Base-by-base conservation (phyloP, 2,113 vertebrate genomes). In the Callipepla squamata region DNA sequence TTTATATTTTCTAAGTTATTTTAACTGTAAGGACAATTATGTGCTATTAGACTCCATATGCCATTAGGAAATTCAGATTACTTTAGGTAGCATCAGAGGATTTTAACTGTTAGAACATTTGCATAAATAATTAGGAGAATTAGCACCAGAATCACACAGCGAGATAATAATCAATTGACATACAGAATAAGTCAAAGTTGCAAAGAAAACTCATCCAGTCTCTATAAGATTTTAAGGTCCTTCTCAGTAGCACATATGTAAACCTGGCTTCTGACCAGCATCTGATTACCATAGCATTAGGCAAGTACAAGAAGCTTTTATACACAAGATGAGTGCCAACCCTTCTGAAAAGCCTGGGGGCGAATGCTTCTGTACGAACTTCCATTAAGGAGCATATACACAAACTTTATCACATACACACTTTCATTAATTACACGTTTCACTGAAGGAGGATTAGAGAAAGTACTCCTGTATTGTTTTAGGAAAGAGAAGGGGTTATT, bases 111-210 rank as follows among this genome's bases (percentile, higher is more conserved):
- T 95, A 79, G 70, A 79, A 76, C 13, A 96, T 94, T 96, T 87
- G 89, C 94, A 93, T 82, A 91, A 97, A 95, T 95, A 96, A 96
- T 95, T 88, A 94, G 84, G 80, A 93, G 70, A 94, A 97, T 97
- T 94, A 93, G 25, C 79, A 77, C 86, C 50, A 95, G 89, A 92
- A 90, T 62, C 67, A 57, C 28, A 40, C 78, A 89, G 72, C 38
- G 48, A 70, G 86, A 87, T 82, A 90, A 91, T 68, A 61, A 83
- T 76, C 70, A 77, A 89, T 72, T 34, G 51, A 50, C 45, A 59
- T 53, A 85, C 42, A 80, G 55, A 77, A 74, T 30, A 70, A 85
- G 26, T 42, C 47, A 47, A 73, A 94, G 65, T 45, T 58, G 63
- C 73, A 81, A 88, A 45, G 68, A 88, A 80, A 89, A 63, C 10